Base-by-base conservation (phyloP, 2,797 vertebrate species). In the Melanotaenia nigrans region DNA sequence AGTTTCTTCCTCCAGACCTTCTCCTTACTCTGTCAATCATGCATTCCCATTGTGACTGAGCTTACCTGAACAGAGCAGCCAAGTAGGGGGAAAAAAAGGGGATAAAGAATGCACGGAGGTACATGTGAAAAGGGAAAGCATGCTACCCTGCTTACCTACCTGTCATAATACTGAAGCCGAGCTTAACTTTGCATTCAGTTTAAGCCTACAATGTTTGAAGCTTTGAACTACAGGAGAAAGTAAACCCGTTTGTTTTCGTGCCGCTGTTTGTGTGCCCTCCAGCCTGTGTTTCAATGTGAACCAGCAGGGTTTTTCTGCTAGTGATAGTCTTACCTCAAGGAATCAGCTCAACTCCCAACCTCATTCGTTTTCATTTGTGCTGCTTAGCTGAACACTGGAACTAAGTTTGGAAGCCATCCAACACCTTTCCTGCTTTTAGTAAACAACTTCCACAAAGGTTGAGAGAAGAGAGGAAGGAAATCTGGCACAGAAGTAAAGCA, bases 341-440 rank as follows among this genome's bases (percentile, higher is more conserved):
- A 89, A 79, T 84, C 68, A 70, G 71, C 69, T 65, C 24, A 36
- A 70, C 78, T 72, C 68, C 82, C 79, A 73, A 83, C 70, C 78
- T 79, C 87, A 86, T 89, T 89, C 35, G 56, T 90, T 93, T 91
- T 88, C 85, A 90, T 93, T 88, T 89, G 83, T 73, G 80, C 87
- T 77, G 84, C 88, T 87, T 72, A 77, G 79, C 77, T 80, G 84
- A 86, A 84, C 83, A 73, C 69, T 80, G 83, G 61, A 81, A 84
- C 81, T 62, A 57, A 73, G 79, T 89, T 85, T 90, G 85, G 84
- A 90, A 74, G 68, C 58, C 49, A 1, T 83, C 78, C 87, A 91
- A 40, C 63, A 14, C 14, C 40, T 64, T 66, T 73, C 69, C 65
- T 73, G 79, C 59, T 65, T 90, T 89, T 85, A 40, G 69, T 87